phyloP scores from a whole-genome alignment of 2,113 vertebrate genomes.

The Pungitius pungitius region DNA sequence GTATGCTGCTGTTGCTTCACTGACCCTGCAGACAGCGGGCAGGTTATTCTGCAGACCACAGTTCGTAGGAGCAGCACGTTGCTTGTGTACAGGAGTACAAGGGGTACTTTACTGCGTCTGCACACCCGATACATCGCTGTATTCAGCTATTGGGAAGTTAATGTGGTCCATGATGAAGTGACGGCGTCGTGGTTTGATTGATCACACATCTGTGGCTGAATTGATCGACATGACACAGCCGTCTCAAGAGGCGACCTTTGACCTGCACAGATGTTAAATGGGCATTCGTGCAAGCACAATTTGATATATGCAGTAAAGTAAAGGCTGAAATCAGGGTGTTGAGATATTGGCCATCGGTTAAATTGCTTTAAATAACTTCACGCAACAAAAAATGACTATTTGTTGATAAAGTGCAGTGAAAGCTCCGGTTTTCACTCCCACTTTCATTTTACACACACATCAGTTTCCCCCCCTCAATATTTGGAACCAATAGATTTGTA shows the following conservation, averaged over 20 bases:
- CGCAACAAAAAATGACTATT: background rate
- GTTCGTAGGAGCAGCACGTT: background rate
- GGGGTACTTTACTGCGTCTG: background rate
- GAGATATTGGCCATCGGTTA: background rate
- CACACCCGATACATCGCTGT: background rate
- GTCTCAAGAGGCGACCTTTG: background rate
- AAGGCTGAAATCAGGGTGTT: background rate
- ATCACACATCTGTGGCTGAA: background rate
- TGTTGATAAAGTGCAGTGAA: background rate
- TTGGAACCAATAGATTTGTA: background rate
- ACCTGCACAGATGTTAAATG: background rate
- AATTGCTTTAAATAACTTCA: background rate
- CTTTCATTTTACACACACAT: background rate
- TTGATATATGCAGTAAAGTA: background rate
- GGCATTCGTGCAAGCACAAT: background rate
- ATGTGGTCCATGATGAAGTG: background rate
- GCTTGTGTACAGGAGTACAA: background rate
- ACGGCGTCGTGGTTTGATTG: background rate
- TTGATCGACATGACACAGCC: background rate
- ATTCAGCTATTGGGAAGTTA: background rate
- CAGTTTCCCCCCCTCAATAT: background rate
- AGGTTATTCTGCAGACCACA: background rate
- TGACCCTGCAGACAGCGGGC: slow-evolving; percentile 49
- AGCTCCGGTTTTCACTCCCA: too few relatives aligned
- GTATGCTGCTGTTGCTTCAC: slow-evolving; percentile 41